Conservation (phyloP, 2,797 vertebrate species). For the Alfaro cultratus region DNA sequence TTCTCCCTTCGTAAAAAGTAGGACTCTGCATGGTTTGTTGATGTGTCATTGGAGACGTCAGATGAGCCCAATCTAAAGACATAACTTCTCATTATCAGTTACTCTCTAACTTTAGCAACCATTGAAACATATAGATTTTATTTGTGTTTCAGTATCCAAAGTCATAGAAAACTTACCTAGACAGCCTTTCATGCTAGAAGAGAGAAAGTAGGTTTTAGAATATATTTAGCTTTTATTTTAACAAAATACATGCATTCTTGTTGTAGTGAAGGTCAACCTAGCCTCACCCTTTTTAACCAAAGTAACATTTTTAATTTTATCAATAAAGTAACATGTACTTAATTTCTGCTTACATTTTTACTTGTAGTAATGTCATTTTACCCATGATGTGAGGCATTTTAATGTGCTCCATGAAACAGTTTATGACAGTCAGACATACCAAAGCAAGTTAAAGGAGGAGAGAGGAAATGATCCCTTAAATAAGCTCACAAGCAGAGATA, state of each 20-base stretch:
- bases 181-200: conserved; percentile 87
- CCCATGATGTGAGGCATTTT: neutral
- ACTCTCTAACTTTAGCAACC: neutral
- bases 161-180: conserved; percentile 81
- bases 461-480: conserved; percentile 72
- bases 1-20: conserved; percentile 85
- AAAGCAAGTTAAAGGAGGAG: conserved; percentile 55
- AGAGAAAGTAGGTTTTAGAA: conserved; percentile 47
- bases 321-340: neutral
- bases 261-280: neutral
- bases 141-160: neutral
- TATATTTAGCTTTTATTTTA: neutral
- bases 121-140: neutral
- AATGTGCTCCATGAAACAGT: conserved; percentile 42
- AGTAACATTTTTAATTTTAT: neutral
- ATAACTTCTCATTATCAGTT: neutral
- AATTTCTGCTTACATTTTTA: neutral
- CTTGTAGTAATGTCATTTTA: neutral
- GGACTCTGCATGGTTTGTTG: conserved; percentile 80
- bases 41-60: conserved; percentile 77
- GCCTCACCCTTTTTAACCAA: conserved; percentile 28
- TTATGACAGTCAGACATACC: conserved; percentile 45
- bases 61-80: conserved; percentile 82
- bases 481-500: conserved; percentile 71
- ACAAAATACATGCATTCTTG: neutral